Evolutionary conservation across 2,113 vertebrate species (phyloP), one percentile per base, ranked within the genome.

Genomic region (Melospiza melodia): DNA sequence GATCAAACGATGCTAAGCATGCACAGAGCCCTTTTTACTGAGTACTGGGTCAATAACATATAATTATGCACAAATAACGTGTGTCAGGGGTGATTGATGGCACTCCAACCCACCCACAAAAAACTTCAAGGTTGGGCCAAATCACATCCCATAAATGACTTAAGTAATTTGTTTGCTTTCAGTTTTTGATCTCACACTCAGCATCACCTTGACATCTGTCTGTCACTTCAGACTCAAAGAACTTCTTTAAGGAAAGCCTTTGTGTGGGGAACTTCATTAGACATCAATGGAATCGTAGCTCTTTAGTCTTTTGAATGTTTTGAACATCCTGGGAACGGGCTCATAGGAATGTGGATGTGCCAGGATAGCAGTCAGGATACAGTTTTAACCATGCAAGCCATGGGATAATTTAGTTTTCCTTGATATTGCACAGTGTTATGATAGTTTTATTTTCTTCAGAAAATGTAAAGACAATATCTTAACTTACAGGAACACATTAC

Each of bases 201-300:
- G 23, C 31, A 84, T 72, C 94, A 67, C 52, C 71, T 69, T 91
- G 94, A 90, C 89, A 84, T 35, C 63, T 94, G 76, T 43, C 76
- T 91, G 43, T 84, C 92, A 93, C 87, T 87, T 89, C 74, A 89
- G 44, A 39, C 58, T 94, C 52, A 63, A 81, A 95, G 69, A 74
- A 27, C 9, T 54, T 55, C 52, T 83, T 89, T 35, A 63, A 54
- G 52, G 41, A 67, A 84, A 95, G 61, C 16, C 33, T 89, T 87
- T 82, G 68, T 72, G 48, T 55, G 48, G 18, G 17, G 23, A 94
- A 65, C 62, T 84, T 68, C 69, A 82, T 76, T 58, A 93, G 65
- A 83, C 86, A 67, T 87, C 68, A 91, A 35, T 24, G 48, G 43
- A 81, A 75, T 78, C 0, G 0, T 11, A 62, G 12, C 66, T 62